A percentile compares a stretch with the other conserved stretches of the same genome.
Conservation (phyloP, 2,113 vertebrate genomes). For the Leucosticte australis region DNA sequence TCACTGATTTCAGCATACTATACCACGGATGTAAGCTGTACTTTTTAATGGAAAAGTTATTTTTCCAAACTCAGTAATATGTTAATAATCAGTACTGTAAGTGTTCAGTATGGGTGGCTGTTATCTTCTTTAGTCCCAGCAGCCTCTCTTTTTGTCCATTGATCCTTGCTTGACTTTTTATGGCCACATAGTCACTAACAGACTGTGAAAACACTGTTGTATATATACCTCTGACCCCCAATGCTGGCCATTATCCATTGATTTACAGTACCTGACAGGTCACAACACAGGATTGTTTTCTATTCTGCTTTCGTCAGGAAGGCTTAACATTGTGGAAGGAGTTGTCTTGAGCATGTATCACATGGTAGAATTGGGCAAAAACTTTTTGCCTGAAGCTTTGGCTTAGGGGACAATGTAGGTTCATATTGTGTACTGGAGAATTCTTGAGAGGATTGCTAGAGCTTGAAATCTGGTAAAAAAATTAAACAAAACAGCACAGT, state of each 20-base stretch:
- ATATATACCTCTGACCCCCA: conserved; percentile 17
- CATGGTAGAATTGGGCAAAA: not conserved
- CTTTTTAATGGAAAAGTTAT: not conserved
- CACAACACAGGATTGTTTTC: not conserved
- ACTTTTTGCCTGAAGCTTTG: not conserved
- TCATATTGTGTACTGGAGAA: not conserved
- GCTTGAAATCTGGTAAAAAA: not conserved
- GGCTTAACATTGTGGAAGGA: not conserved
- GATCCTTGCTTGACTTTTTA: conserved; percentile 59
- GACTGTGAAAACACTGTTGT: conserved; percentile 35
- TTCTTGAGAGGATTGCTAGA: not conserved
- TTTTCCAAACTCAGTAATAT: not conserved
- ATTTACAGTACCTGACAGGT: conserved; percentile 49
- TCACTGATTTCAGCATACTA: not conserved
- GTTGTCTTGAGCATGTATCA: not conserved
- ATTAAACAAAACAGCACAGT: not conserved
- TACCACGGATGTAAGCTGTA: not conserved
- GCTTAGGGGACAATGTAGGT: not conserved
- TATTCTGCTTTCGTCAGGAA: not conserved
- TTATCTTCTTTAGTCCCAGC: not conserved
- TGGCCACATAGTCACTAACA: conserved; percentile 40
- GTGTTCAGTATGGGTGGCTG: not conserved
- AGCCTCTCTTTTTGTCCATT: not conserved
- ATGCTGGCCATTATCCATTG: not conserved
- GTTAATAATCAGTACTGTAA: not conserved